Conservation (phyloP, 2,113 vertebrate species). For the Porphyrio hochstetteri region DNA sequence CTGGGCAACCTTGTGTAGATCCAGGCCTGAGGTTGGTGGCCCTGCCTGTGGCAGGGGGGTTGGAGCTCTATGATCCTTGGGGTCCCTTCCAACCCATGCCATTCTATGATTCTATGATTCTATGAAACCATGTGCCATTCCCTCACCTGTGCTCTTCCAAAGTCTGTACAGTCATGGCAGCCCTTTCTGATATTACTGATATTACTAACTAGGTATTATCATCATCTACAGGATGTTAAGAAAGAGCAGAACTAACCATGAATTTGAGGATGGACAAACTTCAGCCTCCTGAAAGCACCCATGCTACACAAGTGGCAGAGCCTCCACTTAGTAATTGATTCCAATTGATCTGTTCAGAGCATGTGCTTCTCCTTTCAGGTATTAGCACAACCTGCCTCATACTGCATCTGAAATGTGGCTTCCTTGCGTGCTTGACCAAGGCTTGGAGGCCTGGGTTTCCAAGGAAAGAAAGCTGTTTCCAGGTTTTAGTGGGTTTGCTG, state of each 20-base stretch:
- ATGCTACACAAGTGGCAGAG: not conserved
- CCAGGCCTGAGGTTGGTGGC: too few species aligned
- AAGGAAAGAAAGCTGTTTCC: not conserved
- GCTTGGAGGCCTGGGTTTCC: not conserved
- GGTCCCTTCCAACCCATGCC: too few species aligned
- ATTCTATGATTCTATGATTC: too few species aligned
- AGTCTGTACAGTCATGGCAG: not conserved
- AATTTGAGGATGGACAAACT: not conserved
- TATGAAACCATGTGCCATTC: not conserved
- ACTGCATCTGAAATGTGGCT: not conserved
- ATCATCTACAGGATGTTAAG: fast-evolving
- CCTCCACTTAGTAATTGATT: not conserved
- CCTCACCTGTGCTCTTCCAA: not conserved
- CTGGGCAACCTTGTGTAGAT: too few species aligned
- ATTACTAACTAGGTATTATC: not conserved
- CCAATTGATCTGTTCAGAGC: not conserved
- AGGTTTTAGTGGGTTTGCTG: not conserved
- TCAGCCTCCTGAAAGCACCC: not conserved
- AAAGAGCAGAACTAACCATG: not conserved
- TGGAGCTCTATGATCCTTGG: too few species aligned
- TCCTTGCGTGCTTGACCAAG: not conserved
- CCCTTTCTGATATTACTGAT: not conserved
- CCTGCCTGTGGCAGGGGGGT: too few species aligned
- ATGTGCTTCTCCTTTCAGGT: not conserved
- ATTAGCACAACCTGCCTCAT: not conserved